Evolutionary conservation across 2,113 vertebrate genomes (phyloP).

Genomic region (Sander lucioperca): DNA sequence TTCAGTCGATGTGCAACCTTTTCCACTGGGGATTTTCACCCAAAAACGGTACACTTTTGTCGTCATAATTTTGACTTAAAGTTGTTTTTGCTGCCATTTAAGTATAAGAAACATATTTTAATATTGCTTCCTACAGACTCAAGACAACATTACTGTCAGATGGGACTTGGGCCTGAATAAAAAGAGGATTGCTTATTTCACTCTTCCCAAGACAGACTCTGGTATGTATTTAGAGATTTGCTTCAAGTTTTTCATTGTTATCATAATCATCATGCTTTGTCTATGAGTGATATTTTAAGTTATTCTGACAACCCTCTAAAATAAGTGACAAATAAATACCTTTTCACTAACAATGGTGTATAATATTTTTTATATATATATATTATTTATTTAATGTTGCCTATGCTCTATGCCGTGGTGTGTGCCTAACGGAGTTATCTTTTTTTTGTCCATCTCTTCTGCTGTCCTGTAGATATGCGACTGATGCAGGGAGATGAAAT

Average conservation of each 20-base stretch:
- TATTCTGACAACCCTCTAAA: neutral
- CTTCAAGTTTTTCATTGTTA: neutral
- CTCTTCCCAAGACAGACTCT: slow-evolving; percentile 96
- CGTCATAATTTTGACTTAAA: neutral
- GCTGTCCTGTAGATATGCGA: slow-evolving; percentile 89
- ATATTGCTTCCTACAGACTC: slow-evolving; percentile 85
- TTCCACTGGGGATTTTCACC: neutral
- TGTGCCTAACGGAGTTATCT: neutral
- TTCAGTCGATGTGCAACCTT: neutral
- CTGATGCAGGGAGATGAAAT: slow-evolving; percentile 98
- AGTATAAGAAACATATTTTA: neutral
- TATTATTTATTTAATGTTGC: neutral
- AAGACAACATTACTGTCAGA: slow-evolving; percentile 97
- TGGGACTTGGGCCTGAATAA: slow-evolving; percentile 98
- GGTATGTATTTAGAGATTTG: slow-evolving; percentile 82
- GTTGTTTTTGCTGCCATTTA: neutral
- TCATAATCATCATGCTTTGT: neutral
- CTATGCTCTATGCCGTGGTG: neutral
- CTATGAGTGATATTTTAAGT: neutral
- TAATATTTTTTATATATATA: too few species aligned
- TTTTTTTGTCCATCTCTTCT: slow-evolving; percentile 2
- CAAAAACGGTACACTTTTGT: neutral
- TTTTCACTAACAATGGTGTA: neutral
- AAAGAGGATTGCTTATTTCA: slow-evolving; percentile 98
- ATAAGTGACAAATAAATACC: neutral